phyloP scores from a whole-genome alignment of 2,113 vertebrate genomes.

The Perca schrenkii region DNA sequence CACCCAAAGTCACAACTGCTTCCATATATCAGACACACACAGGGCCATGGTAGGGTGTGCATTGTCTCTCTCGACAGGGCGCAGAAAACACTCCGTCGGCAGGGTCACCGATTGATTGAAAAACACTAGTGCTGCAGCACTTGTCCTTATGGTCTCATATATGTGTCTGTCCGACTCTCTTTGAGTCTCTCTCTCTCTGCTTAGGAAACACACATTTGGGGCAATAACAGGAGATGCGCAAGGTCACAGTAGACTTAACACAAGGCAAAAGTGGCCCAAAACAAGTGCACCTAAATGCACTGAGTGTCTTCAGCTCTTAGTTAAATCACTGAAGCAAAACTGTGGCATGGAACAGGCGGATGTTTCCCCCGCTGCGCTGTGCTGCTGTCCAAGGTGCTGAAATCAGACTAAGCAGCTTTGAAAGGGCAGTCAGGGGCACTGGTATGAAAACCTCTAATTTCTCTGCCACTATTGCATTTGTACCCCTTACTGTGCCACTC shows the following conservation, averaged over 20 bases:
- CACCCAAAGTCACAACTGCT: constrained; percentile 76
- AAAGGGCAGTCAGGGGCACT: constrained; percentile 26
- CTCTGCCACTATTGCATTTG: neutral
- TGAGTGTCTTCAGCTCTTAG: neutral
- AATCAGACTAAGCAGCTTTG: constrained; percentile 30
- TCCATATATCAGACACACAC: constrained; percentile 60
- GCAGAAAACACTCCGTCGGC: constrained; percentile 48
- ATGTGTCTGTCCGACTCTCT: neutral
- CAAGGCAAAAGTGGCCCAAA: neutral
- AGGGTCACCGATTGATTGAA: constrained; percentile 59
- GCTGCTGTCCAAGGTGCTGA: constrained; percentile 72
- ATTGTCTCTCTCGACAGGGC: constrained; percentile 44
- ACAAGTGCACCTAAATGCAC: neutral
- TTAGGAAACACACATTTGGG: neutral
- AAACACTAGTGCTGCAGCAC: constrained; percentile 25
- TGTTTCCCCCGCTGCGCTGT: constrained; percentile 18
- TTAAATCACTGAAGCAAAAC: constrained; percentile 13
- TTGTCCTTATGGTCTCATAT: constrained; percentile 2
- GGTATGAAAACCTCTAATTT: neutral
- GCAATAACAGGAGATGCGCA: neutral
- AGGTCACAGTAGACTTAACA: neutral
- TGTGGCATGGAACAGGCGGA: neutral
- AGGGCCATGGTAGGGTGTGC: constrained; percentile 34
- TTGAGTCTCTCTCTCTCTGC: neutral
- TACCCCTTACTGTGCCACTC: neutral